These are phyloP conservation scores for Drosophila setosimentum DNA, from an alignment of 2,888 invertebrate species.

Conservation along the genomic window DNA sequence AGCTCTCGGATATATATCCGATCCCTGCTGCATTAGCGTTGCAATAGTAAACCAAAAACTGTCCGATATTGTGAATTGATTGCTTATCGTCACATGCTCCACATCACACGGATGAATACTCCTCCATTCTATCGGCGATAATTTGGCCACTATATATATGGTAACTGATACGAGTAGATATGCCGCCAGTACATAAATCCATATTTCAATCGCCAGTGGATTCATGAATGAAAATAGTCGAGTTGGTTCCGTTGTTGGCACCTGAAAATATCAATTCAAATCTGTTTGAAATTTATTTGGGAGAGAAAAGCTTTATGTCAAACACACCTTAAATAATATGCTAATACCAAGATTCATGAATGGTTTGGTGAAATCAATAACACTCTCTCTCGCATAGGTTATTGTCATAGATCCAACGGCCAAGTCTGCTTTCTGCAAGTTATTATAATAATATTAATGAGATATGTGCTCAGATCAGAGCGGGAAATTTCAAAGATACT, in stretches of 20 bases:
- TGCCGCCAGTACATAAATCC: conserved; percentile 93
- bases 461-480: background rate
- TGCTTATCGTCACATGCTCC: conserved; percentile 85
- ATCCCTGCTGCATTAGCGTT: conserved; percentile 95
- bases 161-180: conserved; percentile 92
- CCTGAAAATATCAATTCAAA: conserved; percentile 84
- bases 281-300: background rate
- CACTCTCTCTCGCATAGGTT: conserved; percentile 94
- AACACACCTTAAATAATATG: conserved; percentile 91
- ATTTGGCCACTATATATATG: conserved; percentile 92
- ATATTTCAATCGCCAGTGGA: conserved; percentile 93
- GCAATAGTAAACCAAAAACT: conserved; percentile 96
- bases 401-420: conserved; percentile 96
- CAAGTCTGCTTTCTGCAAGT: conserved; percentile 91
- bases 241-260: conserved; percentile 89
- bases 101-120: conserved; percentile 90
- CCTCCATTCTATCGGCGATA: conserved; percentile 93
- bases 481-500: background rate
- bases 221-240: conserved; percentile 94
- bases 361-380: conserved; percentile 96
- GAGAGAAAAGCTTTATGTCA: background rate
- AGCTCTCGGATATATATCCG: conserved; percentile 90
- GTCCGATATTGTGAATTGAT: conserved; percentile 93
- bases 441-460: background rate
- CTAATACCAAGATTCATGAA: conserved; percentile 96